A percentile compares a stretch with the other conserved stretches of the same genome.
Evolutionary conservation across 1,140 invertebrate species (phyloP).

Genomic region (Solenopsis invicta): DNA sequence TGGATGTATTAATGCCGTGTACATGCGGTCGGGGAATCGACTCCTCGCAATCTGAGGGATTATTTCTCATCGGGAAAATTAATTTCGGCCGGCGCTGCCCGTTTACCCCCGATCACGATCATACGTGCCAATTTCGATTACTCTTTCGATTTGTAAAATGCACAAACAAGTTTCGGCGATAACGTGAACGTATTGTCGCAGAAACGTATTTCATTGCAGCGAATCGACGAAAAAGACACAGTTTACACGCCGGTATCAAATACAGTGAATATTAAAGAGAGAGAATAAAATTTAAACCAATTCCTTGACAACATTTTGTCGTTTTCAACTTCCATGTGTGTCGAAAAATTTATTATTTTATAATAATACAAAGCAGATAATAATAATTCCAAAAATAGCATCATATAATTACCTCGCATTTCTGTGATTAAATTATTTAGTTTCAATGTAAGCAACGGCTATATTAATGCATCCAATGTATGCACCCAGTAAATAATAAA

Average conservation of each 20-base stretch:
- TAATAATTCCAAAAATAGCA: no score
- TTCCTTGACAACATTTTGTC: no score
- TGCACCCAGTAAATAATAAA: no score
- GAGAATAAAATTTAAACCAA: no score
- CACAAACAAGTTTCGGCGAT: background rate
- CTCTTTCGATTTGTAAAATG: conserved; percentile 16
- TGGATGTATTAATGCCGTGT: conserved; percentile 50
- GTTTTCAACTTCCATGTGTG: no score
- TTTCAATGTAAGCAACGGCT: no score
- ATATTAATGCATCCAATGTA: no score
- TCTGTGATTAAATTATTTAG: no score
- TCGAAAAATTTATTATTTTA: no score
- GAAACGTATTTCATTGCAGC: background rate
- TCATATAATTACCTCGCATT: no score
- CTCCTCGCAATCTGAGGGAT: conserved; percentile 48
- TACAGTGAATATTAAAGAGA: no score
- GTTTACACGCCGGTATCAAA: background rate
- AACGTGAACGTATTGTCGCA: background rate
- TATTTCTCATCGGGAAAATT: conserved; percentile 65
- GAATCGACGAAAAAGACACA: background rate
- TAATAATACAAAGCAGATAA: no score
- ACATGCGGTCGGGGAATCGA: conserved; percentile 47
- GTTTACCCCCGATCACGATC: conserved; percentile 7
- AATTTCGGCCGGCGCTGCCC: conserved; percentile 44
- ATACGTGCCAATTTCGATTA: conserved; percentile 22